Percentiles rank a stretch among this genome's conserved stretches.
These are phyloP conservation scores for Sepioteuthis lessoniana DNA, from an alignment of 2,888 invertebrate genomes.

Conservation along the genomic window DNA sequence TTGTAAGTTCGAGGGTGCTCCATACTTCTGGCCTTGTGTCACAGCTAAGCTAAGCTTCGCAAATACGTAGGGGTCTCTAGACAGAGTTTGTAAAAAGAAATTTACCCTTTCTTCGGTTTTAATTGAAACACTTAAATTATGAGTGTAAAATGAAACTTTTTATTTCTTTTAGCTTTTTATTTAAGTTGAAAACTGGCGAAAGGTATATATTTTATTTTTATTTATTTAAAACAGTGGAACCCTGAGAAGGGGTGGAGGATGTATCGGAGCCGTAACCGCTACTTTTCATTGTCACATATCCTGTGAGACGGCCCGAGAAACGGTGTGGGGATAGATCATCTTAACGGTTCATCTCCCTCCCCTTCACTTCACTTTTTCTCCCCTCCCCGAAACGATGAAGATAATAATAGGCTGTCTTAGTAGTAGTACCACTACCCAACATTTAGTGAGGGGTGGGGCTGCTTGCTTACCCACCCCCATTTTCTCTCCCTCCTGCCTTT, in stretches of 20 bases:
- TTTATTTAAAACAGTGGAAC: neutral
- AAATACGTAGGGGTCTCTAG: no score
- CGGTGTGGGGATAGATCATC: neutral
- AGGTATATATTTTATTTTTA: neutral
- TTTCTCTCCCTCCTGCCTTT: neutral
- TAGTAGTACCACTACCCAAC: neutral
- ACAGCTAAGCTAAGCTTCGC: no score
- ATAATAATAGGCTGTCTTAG: neutral
- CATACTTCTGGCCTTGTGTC: no score
- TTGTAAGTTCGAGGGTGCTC: no score
- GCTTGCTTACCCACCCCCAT: neutral
- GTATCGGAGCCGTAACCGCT: no score
- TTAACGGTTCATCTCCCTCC: neutral
- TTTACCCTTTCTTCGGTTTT: no score
- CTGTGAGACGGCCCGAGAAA: neutral
- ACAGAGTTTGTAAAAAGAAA: no score
- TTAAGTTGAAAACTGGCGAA: no score
- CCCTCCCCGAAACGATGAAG: neutral
- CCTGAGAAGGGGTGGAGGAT: neutral
- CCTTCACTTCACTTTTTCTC: neutral
- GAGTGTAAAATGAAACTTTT: no score
- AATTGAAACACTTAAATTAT: no score
- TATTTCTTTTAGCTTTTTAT: no score
- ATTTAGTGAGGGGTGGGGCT: neutral
- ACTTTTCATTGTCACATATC: neutral